These are phyloP conservation scores for Chloroceryle amazona DNA, from an alignment of 2,797 vertebrate species.

Conservation along the genomic window DNA sequence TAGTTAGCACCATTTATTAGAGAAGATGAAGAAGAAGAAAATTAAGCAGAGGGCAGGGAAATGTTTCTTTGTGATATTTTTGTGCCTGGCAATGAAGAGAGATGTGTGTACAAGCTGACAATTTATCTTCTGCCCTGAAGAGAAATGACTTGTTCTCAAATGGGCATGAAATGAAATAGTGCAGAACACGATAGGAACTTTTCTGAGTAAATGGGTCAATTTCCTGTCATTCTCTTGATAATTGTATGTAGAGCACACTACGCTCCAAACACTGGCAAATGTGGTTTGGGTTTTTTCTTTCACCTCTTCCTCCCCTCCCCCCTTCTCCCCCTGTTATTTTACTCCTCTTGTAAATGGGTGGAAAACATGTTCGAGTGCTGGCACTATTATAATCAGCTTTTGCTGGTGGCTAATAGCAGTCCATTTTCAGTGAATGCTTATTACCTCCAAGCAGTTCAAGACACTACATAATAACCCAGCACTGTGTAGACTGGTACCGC, in stretches of 20 bases:
- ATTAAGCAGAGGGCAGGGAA: constrained; percentile 27
- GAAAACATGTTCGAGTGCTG: constrained; percentile 70
- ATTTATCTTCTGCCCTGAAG: constrained; percentile 74
- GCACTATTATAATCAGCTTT: constrained; percentile 74
- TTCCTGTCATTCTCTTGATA: constrained; percentile 76
- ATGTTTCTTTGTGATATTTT: constrained; percentile 56
- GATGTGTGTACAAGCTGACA: constrained; percentile 53
- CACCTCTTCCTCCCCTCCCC: too few relatives aligned
- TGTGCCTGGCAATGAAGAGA: constrained; percentile 60
- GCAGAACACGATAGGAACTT: constrained; percentile 64
- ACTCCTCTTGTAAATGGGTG: constrained; percentile 68
- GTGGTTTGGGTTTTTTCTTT: not conserved
- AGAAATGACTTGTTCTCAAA: constrained; percentile 73
- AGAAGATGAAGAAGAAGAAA: constrained; percentile 57
- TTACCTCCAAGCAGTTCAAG: constrained; percentile 72
- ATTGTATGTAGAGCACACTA: constrained; percentile 63
- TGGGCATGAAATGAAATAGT: constrained; percentile 76
- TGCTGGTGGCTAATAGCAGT: constrained; percentile 72
- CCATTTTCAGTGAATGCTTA: constrained; percentile 74
- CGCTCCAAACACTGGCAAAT: constrained; percentile 29
- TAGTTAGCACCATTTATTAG: constrained; percentile 58
- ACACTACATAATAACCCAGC: constrained; percentile 62
- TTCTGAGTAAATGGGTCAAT: constrained; percentile 74
- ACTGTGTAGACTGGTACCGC: constrained; percentile 54
- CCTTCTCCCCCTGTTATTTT: constrained; percentile 31